A percentile compares a stretch with the other conserved stretches of the same genome.
Conservation (phyloP, 92 coral and sea anemone species). For the Micromussa lordhowensis region DNA sequence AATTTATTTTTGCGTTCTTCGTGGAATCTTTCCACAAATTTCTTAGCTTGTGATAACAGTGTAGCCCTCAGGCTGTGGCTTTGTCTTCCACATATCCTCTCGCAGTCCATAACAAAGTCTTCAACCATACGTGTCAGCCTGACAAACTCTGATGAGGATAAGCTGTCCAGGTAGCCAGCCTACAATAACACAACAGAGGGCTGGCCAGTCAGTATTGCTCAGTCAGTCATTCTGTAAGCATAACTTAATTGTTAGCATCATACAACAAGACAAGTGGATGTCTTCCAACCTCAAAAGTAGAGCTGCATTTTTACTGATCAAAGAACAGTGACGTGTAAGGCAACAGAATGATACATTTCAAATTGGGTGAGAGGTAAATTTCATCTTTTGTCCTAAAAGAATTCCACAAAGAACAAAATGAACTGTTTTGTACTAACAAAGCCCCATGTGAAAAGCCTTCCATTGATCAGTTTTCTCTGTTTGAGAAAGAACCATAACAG, state of each 20-base stretch:
- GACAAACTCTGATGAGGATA: slow-evolving; percentile 97
- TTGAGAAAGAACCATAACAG: slow-evolving; percentile 1
- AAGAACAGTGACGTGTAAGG: not conserved
- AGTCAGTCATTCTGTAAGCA: not conserved
- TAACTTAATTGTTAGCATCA: not conserved
- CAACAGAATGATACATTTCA: not conserved
- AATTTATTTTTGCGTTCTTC: slow-evolving; percentile 96
- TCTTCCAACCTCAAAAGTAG: not conserved
- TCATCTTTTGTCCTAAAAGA: not conserved
- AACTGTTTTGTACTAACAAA: slow-evolving; percentile 22
- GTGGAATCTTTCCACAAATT: slow-evolving; percentile 96
- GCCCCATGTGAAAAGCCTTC: slow-evolving; percentile 21
- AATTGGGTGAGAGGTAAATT: not conserved
- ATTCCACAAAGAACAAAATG: not conserved
- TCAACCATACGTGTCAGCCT: slow-evolving; percentile 93
- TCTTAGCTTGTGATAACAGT: slow-evolving; percentile 93
- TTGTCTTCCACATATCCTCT: slow-evolving; percentile 95
- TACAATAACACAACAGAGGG: slow-evolving; percentile 24
- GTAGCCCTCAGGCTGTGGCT: slow-evolving; percentile 94
- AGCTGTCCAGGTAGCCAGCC: slow-evolving; percentile 96
- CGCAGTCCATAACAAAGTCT: slow-evolving; percentile 95
- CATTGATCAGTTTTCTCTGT: slow-evolving; percentile 14
- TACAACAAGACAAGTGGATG: not conserved
- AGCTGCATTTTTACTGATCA: not conserved
- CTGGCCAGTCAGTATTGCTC: not conserved